A percentile compares a stretch with the other conserved stretches of the same genome.
These are phyloP conservation scores for Hofmannophila pseudospretella DNA, from an alignment of 2,888 invertebrate genomes.

Conservation along the genomic window DNA sequence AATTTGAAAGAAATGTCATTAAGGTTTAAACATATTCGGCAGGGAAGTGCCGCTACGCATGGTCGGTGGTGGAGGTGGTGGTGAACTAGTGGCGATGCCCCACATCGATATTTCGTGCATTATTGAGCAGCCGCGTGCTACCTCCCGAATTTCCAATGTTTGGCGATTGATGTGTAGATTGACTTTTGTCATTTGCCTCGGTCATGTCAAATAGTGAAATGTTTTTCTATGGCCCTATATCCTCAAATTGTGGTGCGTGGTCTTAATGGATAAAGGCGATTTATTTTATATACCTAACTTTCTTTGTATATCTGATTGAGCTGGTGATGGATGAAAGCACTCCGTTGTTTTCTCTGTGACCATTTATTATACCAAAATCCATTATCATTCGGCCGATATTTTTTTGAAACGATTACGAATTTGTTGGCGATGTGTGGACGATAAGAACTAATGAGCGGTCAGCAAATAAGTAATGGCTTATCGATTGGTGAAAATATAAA, in stretches of 20 bases:
- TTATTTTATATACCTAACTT: slow-evolving; percentile 56
- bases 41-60: slow-evolving; percentile 10
- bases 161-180: slow-evolving; percentile 78
- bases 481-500: slow-evolving; percentile 15
- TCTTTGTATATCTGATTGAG: slow-evolving; percentile 61
- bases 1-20: neutral
- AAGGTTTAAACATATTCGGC: slow-evolving; percentile 1
- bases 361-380: slow-evolving; percentile 30
- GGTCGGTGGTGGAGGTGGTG: slow-evolving; percentile 3
- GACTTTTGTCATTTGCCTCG: slow-evolving; percentile 76
- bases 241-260: slow-evolving; percentile 61
- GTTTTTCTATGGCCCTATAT: slow-evolving; percentile 66
- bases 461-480: slow-evolving; percentile 14
- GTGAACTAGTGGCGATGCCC: slow-evolving; percentile 46
- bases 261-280: slow-evolving; percentile 68
- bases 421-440: slow-evolving; percentile 22
- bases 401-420: slow-evolving; percentile 27
- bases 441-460: slow-evolving; percentile 24
- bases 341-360: slow-evolving; percentile 50
- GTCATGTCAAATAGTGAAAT: slow-evolving; percentile 73
- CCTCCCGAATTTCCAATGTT: slow-evolving; percentile 76
- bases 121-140: slow-evolving; percentile 74
- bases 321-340: slow-evolving; percentile 62
- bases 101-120: slow-evolving; percentile 76
- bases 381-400: slow-evolving; percentile 32